Evolutionary conservation across 2,797 vertebrate genomes (phyloP), one percentile per base, ranked within the genome.

Genomic region (Malurus leucopterus): DNA sequence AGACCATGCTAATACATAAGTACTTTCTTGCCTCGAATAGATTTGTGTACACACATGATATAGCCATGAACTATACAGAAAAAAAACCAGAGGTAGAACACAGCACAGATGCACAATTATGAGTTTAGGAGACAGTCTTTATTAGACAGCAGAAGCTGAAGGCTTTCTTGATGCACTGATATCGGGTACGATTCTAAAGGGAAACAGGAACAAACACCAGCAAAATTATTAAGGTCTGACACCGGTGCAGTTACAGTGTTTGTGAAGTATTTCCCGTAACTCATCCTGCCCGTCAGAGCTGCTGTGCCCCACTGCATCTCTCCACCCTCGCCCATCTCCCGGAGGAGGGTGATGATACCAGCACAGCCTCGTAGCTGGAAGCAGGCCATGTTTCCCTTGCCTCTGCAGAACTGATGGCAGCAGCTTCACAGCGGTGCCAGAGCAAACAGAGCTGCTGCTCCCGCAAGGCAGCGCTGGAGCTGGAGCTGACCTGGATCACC

Each of bases 401-500:
- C 34, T 30, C 68, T 76, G 69, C 64, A 58, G 26, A 44, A 14
- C 23, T 27, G 70, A 46, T 22, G 62, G 58, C 27, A 14, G 63
- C 72, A 70, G 38, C 8, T 68, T 41, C 38, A 23, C 58, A 17
- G 54, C 0, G 0, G 11, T 22, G 38, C 40, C 2, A 4, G 18
- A 15, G 46, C 40, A 36, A 41, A 72, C 3, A 6, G 49, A 53
- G 41, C 46, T 82, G 61, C 53, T 58, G 84, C 64, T 87, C 34
- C 57, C 0, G 1, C 41, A 17, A 50, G 47, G 36, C 40, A 57
- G 29, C 8, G 19, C 49, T 51, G 64, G 22, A 68, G 40, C 11
- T 36, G 36, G 36, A 36, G 36, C 0, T 1, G n/a, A 73, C 30
- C 20, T 29, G 15, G 54, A 40, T 43, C 40, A 58, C 7, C 0